phyloP scores from a whole-genome alignment of 1,140 invertebrate genomes.

The Trichonephila clavipes region DNA sequence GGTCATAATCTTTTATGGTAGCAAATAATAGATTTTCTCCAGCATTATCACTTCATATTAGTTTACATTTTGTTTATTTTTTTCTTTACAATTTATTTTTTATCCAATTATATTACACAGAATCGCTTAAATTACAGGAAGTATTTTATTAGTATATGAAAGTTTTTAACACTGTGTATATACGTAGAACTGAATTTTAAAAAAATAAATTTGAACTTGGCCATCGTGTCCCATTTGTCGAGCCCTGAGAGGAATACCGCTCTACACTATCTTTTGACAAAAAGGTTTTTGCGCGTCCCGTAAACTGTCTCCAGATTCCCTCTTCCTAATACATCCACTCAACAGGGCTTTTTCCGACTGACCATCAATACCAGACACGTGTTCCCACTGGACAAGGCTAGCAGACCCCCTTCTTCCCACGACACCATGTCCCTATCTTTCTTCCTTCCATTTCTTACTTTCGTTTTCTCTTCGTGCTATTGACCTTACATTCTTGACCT shows the following conservation, averaged over 20 bases:
- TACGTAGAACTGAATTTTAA: too few species aligned
- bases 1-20: too few species aligned
- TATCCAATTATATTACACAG: too few species aligned
- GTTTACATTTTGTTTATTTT: too few species aligned
- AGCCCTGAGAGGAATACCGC: background rate
- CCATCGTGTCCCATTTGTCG: too few species aligned
- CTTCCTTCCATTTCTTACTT: conserved; percentile 71
- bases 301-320: background rate
- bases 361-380: conserved; percentile 67
- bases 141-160: too few species aligned
- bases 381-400: conserved; percentile 69
- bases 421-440: conserved; percentile 72
- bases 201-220: too few species aligned
- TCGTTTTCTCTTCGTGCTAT: conserved; percentile 73
- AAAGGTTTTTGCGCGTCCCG: background rate
- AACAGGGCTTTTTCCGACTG: conserved; percentile 60
- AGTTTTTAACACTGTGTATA: too few species aligned
- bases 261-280: background rate
- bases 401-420: conserved; percentile 58
- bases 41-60: too few species aligned
- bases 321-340: conserved; percentile 52
- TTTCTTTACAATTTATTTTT: too few species aligned
- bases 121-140: too few species aligned
- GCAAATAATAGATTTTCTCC: too few species aligned
- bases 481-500: conserved; percentile 74